Evolutionary conservation across 2,797 vertebrate genomes (phyloP), one percentile per base, ranked within the genome.

Genomic region (Pipistrellus pipistrellus): DNA sequence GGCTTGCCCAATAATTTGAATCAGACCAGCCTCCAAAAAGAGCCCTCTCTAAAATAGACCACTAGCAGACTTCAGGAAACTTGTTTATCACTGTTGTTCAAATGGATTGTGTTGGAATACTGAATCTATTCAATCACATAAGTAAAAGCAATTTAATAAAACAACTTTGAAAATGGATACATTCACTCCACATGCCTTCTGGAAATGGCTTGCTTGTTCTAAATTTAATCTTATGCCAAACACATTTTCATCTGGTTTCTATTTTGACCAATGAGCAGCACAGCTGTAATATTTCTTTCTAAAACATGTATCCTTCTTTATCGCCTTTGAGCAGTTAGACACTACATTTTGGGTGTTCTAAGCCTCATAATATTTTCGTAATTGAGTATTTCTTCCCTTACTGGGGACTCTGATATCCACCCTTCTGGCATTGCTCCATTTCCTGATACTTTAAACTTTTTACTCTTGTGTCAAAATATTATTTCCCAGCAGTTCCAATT

Each of bases 181-280:
- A 82, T 62, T 91, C 73, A 72, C 35, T 55, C 59, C 46, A 94
- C 83, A 21, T 76, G 18, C 51, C 88, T 75, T 94, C 92, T 94
- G 76, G 94, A 91, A 87, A 73, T 95, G 83, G 17, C 0, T 71
- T 86, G 59, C 5, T 84, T 71, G 25, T 90, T 84, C 83, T 92
- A 44, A 59, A 94, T 95, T 94, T 95, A 81, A 57, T 85, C n/a
- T 91, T 90, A 15, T 20, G 25, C 53, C 71, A 82, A 92, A 94
- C 93, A 48, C n/a, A 90, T 76, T 93, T 85, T 38, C 14, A 1
- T 90, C 64, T 95, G 25, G 68, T 89, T 96, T 96, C 94, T 76
- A 46, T 95, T 94, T 95, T 95, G 94, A 77, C 80, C 89, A 92
- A 68, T 92, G 83, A 83, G 38, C 57, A 95, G 81, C 59, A 59